A percentile compares a stretch with the other conserved stretches of the same genome.
Evolutionary conservation across 2,113 vertebrate species (phyloP).

Genomic region (Lagopus leucura): DNA sequence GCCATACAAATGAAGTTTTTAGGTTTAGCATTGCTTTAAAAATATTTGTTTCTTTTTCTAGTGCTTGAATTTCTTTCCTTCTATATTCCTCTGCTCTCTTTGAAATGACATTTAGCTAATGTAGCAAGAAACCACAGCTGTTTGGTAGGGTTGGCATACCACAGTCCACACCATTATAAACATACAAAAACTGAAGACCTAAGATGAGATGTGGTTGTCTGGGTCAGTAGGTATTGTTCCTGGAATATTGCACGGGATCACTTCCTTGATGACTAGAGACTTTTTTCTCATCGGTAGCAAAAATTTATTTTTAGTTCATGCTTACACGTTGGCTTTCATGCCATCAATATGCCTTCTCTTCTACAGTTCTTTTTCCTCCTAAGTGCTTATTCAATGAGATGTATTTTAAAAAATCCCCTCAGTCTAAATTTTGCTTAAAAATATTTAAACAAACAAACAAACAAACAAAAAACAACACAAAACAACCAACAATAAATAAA

Average conservation of each 20-base stretch:
- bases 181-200: not conserved
- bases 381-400: constrained; percentile 20
- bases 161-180: not conserved
- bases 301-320: constrained; percentile 29
- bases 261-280: constrained; percentile 18
- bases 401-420: not conserved
- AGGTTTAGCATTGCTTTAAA: not conserved
- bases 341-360: constrained; percentile 8
- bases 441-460: not conserved
- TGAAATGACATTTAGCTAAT: constrained; percentile 48
- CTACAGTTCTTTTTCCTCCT: constrained; percentile 18
- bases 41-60: not conserved
- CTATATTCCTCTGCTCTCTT: not conserved
- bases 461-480: no score
- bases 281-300: not conserved
- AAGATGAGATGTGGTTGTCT: not conserved
- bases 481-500: no score
- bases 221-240: constrained; percentile 3
- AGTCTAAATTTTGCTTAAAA: not conserved
- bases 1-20: constrained; percentile 18
- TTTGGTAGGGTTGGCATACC: not conserved
- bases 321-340: constrained; percentile 45
- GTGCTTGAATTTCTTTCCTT: not conserved
- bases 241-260: constrained; percentile 19
- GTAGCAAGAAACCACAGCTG: constrained; percentile 35